These are phyloP conservation scores for Tetraneura akinire DNA, from an alignment of 1,140 invertebrate genomes.

Conservation along the genomic window DNA sequence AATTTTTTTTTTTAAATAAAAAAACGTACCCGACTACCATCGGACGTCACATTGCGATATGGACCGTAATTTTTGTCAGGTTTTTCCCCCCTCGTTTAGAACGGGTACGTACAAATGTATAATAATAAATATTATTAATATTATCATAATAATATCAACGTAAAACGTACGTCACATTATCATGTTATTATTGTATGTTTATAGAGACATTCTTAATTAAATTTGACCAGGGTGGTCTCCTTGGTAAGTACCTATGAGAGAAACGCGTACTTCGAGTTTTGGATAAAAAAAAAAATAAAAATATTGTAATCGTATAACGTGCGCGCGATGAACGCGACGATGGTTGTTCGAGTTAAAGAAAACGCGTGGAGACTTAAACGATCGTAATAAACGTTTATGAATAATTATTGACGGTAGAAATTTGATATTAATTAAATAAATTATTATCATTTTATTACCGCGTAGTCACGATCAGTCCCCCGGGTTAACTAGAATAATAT, in stretches of 20 bases:
- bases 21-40: not conserved
- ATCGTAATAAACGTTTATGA: not conserved
- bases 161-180: not conserved
- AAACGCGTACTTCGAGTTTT: not conserved
- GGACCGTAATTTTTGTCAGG: no score
- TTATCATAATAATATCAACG: no score
- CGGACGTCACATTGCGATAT: conserved; percentile 25
- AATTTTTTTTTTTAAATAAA: no score
- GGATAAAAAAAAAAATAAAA: not conserved
- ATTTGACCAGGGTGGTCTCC: conserved; percentile 41
- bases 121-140: no score
- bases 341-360: no score
- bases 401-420: not conserved
- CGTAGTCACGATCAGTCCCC: not conserved
- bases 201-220: conserved; percentile 38
- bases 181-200: not conserved
- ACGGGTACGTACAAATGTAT: no score
- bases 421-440: no score
- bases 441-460: no score
- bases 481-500: not conserved
- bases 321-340: not conserved
- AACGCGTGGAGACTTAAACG: conserved; percentile 22
- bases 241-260: not conserved
- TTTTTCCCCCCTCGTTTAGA: not conserved
- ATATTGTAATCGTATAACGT: not conserved